Evolutionary conservation across 2,113 vertebrate genomes (phyloP), one percentile per base, ranked within the genome.

Genomic region (Salvelinus alpinus): DNA sequence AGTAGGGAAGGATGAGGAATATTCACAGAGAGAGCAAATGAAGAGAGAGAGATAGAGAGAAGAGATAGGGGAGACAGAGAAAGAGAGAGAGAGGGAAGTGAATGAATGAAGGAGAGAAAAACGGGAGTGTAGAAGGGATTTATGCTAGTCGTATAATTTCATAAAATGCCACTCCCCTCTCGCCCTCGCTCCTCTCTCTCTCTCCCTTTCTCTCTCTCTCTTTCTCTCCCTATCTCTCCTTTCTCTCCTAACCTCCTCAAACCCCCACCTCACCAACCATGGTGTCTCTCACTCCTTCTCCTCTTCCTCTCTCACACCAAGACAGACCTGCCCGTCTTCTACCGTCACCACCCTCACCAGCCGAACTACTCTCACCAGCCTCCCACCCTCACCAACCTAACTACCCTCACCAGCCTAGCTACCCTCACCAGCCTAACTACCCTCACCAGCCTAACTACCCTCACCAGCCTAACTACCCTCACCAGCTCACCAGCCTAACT

Each of bases 111-210:
- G 38, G 54, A 85, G 89, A 87, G 86, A 86, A 90, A 90, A 90
- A 86, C 76, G 84, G 85, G 91, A 93, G 92, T 94, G 93, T 90
- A 91, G 92, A 85, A 90, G 88, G 91, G 95, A 95, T 94, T 95
- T 95, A 95, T 95, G 93, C 90, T 80, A 89, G 93, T 93, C 94
- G 94, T 95, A 95, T 95, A 94, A 94, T 94, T 92, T 93, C 94
- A 93, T 93, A 94, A 93, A 91, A 82, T 69, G 70, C 83, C 75
- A 71, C 70, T 66, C 74, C 9, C 51, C 8, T 27, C 24, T 73
- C 54, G 71, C 83, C 74, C 66, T 75, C 60, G 12, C 73, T 79
- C 38, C 27, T 27, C 24, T 44, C 38, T 9, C 38, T 38, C 38
- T 9, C 34, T 38, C 8, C 2, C 34, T 38, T 2, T 38, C 34